A percentile compares a stretch with the other conserved stretches of the same genome.
These are phyloP conservation scores for Astropecten irregularis DNA, from an alignment of 53 echinoderm and acorn worm genomes.

Conservation along the genomic window DNA sequence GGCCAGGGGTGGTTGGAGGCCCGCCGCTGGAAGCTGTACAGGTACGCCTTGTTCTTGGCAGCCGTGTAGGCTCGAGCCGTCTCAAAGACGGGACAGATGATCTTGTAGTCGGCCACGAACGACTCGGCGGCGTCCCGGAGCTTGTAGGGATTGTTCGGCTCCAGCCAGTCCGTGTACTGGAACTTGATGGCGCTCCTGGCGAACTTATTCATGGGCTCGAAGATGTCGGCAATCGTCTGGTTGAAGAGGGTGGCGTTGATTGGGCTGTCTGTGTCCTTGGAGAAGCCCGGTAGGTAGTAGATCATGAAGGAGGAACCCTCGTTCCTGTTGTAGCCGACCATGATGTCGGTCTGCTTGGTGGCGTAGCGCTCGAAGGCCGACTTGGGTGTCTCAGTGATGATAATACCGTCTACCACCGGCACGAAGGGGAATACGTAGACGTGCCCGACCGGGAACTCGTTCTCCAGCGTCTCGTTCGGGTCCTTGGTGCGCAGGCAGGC, in stretches of 20 bases:
- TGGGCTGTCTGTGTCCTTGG: conserved; percentile 76
- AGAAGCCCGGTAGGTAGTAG: conserved; percentile 68
- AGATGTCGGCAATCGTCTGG: conserved; percentile 56
- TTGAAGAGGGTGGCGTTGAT: conserved; percentile 70
- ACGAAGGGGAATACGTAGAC: conserved; percentile 90
- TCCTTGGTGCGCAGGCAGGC: conserved; percentile 72
- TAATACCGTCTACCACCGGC: conserved; percentile 84
- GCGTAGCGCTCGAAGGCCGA: conserved; percentile 60
- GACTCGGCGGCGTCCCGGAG: conserved; percentile 80
- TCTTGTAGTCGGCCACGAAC: conserved; percentile 77
- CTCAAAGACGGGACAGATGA: conserved; percentile 78
- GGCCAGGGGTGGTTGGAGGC: conserved; percentile 81
- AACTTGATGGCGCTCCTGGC: conserved; percentile 87
- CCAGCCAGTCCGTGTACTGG: conserved; percentile 94
- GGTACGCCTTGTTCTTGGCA: conserved; percentile 64
- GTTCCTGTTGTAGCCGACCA: conserved; percentile 85
- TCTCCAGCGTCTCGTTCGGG: conserved; percentile 53
- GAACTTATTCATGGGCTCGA: conserved; percentile 77
- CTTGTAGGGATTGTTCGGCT: conserved; percentile 55
- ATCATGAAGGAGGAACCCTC: conserved; percentile 94
- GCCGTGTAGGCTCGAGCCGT: conserved; percentile 71
- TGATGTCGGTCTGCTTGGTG: conserved; percentile 70
- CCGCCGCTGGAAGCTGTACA: conserved; percentile 77
- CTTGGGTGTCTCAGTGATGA: conserved; percentile 78
- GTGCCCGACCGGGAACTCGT: conserved; percentile 71